Base-by-base conservation (phyloP, 2,113 vertebrate species). In the Strix aluco region DNA sequence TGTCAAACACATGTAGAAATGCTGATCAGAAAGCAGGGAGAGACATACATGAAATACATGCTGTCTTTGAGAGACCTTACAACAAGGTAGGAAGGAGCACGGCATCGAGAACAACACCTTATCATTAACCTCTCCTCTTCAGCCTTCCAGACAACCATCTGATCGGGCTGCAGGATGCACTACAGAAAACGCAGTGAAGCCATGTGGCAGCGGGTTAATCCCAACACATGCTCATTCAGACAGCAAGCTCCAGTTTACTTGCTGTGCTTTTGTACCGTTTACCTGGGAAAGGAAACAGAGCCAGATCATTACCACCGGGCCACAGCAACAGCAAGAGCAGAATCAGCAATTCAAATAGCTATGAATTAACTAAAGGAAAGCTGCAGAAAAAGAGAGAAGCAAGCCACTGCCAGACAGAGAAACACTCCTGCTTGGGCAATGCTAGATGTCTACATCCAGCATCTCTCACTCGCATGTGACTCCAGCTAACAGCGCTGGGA, bases 61-160 rank as follows among this genome's bases (percentile, higher is more conserved):
- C 11, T 4, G 1, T 26, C n/a, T 42, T 70, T 22, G 12, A 40
- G 62, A 55, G 34, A 49, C 54, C 71, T 77, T 15, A 9, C 49
- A 81, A 59, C 34, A 27, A 36, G 81, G 32, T 0, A 40, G 46
- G 71, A 49, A 78, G 38, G 51, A 74, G 32, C 34, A 30, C 86
- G 34, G 55, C 23, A 18, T 5, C 2, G 6, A 61, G 67, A 92
- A 26, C 29, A 92, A 26, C 29, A 25, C 23, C 40, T 88, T 32
- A 34, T 8, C 23, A 1, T 25, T 5, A 15, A 38, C 12, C 10
- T 21, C 38, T 27, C 34, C 52, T 59, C 52, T n/a, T 42, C 88
- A 80, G 49, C n/a, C 44, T 82, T 23, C 17, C 0, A 0, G 30
- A 77, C 11, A 11, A 25, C 29, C 3, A 2, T 3, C 80, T 5